Base-by-base conservation (phyloP, 2,888 invertebrate genomes). In the Dorcus parallelipipedus region DNA sequence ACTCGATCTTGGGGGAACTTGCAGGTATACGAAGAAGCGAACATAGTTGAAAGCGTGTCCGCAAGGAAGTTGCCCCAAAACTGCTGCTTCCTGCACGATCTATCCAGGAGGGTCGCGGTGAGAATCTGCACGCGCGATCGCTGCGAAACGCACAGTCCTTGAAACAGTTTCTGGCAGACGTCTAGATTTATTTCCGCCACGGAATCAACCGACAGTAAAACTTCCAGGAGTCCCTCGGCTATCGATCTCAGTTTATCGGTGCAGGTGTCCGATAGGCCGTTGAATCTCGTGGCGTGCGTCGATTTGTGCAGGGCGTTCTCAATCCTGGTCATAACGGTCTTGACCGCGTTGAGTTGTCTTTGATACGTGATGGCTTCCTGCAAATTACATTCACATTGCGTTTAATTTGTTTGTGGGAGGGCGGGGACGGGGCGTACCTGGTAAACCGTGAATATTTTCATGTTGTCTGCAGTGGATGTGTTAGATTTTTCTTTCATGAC, bases 1-100 rank as follows among this genome's bases (percentile, higher is more conserved):
- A 95, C 90, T 71, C 94, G 87, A 78, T 95, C 94, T 69, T 94
- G 90, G 9, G 95, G 91, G 64, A 91, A 90, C 50, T 91, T 88
- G 66, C 86, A 84, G 26, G 87, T 88, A 67, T 91, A 90, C 47
- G 88, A 86, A 0, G 90, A 87, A 0, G 90, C 87, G 75, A 93
- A 95, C 69, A 93, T 86, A 61, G 84, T 83, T 20, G 87, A 85
- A 56, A 96, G 84, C 26, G 90, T 90, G 70, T 90, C 88, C 0
- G 93, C 91, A n/a, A 96, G 82, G 72, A 92, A 93, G 65, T 88
- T 85, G 43, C 95, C 95, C 95, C 96, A 96, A 91, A 94, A 96
- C 8, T 83, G 80, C 72, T 88, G 87, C 52, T 57, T 82, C 51
- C 88, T 88, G 71, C 81, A 81, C 73, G 88, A 87, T 51, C 91